These are phyloP conservation scores for Euproctis similis DNA, from an alignment of 2,888 invertebrate species.

Conservation along the genomic window DNA sequence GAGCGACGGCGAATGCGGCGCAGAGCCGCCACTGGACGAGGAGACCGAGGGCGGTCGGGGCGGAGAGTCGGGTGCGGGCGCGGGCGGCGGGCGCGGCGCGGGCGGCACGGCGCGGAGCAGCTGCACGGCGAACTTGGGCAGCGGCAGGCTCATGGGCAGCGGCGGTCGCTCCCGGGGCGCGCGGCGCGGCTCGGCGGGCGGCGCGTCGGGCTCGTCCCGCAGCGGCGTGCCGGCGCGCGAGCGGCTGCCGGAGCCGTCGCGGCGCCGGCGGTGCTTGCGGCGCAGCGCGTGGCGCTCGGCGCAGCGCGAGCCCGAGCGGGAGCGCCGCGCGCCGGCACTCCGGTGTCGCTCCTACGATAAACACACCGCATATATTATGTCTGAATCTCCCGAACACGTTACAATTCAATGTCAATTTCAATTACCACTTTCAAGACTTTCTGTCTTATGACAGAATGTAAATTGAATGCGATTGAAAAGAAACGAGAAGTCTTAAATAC, in stretches of 20 bases:
- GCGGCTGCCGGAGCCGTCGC: slow-evolving; percentile 64
- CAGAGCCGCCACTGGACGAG: slow-evolving; percentile 83
- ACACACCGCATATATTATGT: no score
- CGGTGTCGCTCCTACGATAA: slow-evolving; percentile 61
- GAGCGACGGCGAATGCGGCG: slow-evolving; percentile 84
- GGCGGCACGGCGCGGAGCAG: slow-evolving; percentile 73
- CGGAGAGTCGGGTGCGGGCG: slow-evolving; percentile 79
- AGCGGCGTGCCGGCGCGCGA: slow-evolving; percentile 73
- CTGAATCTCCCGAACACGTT: no score
- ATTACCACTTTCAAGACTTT: no score
- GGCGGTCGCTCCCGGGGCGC: slow-evolving; percentile 77
- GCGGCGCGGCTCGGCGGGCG: slow-evolving; percentile 84
- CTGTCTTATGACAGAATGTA: no score
- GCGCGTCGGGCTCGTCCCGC: slow-evolving; percentile 82
- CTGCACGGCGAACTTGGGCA: slow-evolving; percentile 91
- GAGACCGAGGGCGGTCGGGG: slow-evolving; percentile 82
- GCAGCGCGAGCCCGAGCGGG: slow-evolving; percentile 47
- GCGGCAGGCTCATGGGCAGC: slow-evolving; percentile 86
- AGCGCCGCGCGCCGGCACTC: slow-evolving; percentile 40
- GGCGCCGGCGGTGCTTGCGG: slow-evolving; percentile 66
- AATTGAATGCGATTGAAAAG: no score
- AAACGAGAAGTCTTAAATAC: no score
- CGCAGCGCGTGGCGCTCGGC: slow-evolving; percentile 50
- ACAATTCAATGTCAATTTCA: no score
- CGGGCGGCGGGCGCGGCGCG: slow-evolving; percentile 61